A percentile compares a stretch with the other conserved stretches of the same genome.
Evolutionary conservation across 2,113 vertebrate genomes (phyloP).

Genomic region (Thryonomys swinderianus): DNA sequence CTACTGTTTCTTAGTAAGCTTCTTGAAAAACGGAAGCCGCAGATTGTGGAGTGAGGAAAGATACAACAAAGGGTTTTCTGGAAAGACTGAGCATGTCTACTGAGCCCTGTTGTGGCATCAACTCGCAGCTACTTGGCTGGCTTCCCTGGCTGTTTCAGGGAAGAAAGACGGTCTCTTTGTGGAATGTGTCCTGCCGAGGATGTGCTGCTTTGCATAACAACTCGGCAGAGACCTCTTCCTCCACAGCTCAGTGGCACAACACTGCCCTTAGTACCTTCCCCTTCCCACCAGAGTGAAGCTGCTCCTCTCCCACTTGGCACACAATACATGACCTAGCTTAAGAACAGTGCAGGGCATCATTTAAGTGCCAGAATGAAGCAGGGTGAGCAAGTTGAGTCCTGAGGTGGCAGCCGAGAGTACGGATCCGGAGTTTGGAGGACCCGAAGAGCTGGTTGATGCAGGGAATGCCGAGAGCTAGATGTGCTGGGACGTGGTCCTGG

Average conservation of each 20-base stretch:
- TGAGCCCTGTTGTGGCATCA: neutral
- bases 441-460: neutral
- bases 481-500: neutral
- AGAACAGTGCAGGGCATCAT: neutral
- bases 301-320: neutral
- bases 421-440: neutral
- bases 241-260: neutral
- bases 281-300: neutral
- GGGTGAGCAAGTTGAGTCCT: neutral
- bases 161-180: neutral
- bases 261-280: neutral
- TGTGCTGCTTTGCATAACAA: neutral
- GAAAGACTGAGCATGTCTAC: neutral
- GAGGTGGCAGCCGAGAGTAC: neutral
- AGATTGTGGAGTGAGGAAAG: neutral
- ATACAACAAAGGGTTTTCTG: neutral
- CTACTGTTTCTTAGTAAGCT: neutral
- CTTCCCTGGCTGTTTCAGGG: neutral
- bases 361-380: constrained; percentile 24
- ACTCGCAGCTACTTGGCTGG: neutral
- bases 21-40: neutral
- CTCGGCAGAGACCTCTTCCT: neutral
- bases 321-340: constrained; percentile 43
- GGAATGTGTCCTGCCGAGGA: neutral
- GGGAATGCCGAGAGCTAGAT: neutral